These are phyloP conservation scores for Calidris pugnax DNA, from an alignment of 2,113 vertebrate species.

Conservation along the genomic window DNA sequence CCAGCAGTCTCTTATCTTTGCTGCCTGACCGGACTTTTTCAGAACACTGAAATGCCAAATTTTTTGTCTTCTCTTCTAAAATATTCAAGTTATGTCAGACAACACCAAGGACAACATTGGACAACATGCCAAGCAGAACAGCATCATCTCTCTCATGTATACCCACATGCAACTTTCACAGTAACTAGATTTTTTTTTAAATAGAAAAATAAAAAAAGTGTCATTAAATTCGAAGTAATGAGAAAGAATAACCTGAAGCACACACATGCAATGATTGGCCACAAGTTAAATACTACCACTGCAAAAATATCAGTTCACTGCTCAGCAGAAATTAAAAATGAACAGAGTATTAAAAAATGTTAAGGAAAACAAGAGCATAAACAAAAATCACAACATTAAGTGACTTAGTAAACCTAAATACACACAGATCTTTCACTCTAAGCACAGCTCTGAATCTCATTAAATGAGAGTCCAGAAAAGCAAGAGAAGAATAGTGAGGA, in stretches of 20 bases:
- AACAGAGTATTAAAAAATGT: neutral
- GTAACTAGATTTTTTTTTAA: neutral
- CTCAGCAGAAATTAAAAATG: neutral
- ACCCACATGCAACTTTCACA: neutral
- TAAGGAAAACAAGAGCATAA: neutral
- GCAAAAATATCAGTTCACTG: neutral
- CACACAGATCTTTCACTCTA: neutral
- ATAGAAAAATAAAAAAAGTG: neutral
- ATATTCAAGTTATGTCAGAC: neutral
- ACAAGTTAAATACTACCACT: neutral
- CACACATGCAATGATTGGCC: neutral
- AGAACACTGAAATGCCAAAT: neutral
- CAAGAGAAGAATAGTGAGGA: neutral
- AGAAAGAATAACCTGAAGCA: neutral
- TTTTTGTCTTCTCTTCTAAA: neutral
- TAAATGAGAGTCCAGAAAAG: neutral
- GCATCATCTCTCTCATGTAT: neutral
- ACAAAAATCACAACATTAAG: neutral
- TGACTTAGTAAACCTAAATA: neutral
- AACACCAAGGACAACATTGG: neutral
- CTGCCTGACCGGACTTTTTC: neutral
- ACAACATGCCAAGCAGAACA: neutral
- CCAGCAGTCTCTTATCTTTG: neutral
- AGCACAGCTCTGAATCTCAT: neutral
- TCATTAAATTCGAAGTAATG: neutral